These are phyloP conservation scores for Sphaerophoria rueppellii DNA, from an alignment of 2,888 invertebrate genomes.

Conservation along the genomic window DNA sequence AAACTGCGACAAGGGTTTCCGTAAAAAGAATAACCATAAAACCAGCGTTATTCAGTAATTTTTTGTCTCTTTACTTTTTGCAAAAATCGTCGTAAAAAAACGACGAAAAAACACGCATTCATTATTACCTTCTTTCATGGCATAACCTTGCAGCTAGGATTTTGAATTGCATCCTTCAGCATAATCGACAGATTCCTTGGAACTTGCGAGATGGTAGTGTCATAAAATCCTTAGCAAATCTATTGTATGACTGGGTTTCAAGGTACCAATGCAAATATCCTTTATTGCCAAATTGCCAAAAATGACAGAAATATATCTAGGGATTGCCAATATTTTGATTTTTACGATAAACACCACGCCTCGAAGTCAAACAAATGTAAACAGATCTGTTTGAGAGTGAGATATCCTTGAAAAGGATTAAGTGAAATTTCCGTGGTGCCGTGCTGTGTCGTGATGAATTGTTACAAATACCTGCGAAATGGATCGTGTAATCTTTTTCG, in stretches of 20 bases:
- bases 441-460: conserved; percentile 15
- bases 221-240: conserved; percentile 54
- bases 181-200: not conserved
- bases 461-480: conserved; percentile 60
- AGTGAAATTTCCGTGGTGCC: conserved; percentile 29
- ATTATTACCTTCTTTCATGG: conserved; percentile 66
- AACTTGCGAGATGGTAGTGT: not conserved
- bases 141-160: conserved; percentile 57
- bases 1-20: conserved; percentile 12
- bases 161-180: not conserved
- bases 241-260: conserved; percentile 45
- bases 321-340: conserved; percentile 80
- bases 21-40: conserved; percentile 44
- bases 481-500: conserved; percentile 68
- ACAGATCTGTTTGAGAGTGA: conserved; percentile 6
- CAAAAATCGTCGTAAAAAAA: conserved; percentile 20
- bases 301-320: conserved; percentile 1
- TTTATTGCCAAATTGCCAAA: conserved; percentile 60
- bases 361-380: conserved; percentile 70
- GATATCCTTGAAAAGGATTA: conserved; percentile 72
- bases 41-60: not conserved
- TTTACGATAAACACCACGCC: conserved; percentile 79
- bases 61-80: conserved; percentile 31
- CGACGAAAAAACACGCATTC: conserved; percentile 55
- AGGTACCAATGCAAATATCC: conserved; percentile 71